Evolutionary conservation across 2,113 vertebrate species (phyloP), one percentile per base, ranked within the genome.

Genomic region (Amphilophus citrinellus): DNA sequence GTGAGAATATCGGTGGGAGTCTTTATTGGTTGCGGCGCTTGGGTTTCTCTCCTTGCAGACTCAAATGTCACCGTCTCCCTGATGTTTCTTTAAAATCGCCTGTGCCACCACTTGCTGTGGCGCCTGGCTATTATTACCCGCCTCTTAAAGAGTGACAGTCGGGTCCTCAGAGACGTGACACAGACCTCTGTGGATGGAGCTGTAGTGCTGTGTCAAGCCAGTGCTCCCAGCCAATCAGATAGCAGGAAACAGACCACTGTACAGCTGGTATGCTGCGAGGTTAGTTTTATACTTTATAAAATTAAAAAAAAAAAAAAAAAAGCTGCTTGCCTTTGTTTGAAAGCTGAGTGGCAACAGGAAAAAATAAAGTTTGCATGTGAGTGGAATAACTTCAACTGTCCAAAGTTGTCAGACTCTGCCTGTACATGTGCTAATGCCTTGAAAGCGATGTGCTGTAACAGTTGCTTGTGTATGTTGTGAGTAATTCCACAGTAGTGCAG

Each of bases 61-160:
- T 96, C 94, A 95, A 96, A 96, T 95, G 95, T 96, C 96, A 95
- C 84, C 85, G 82, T 95, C 94, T 95, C 88, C 92, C 95, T 93
- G 93, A 93, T 95, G 93, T 94, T 96, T 94, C 94, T 94, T 93
- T 93, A 91, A 95, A 93, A 93, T 85, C 84, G 93, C 90, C 90
- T 93, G 92, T 92, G 93, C 95, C 91, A 91, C 89, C 90, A 91
- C 90, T 91, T 89, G 91, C 94, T 89, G 90, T 93, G 94, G 93
- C 90, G 92, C 93, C 93, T 77, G 78, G 93, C 95, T 96, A 94
- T 96, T 96, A 96, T 96, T 96, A 96, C 94, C 95, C 94, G 93
- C 89, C 93, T 95, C 94, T 95, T 94, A 95, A 94, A 95, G 95
- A 95, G 94, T 96, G 95, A 95, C 95, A 94, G 94, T 94, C 68